Percentiles rank a stretch among this genome's conserved stretches.
Conservation (phyloP, 2,113 vertebrate species). For the Oxygymnocypris stewartii region DNA sequence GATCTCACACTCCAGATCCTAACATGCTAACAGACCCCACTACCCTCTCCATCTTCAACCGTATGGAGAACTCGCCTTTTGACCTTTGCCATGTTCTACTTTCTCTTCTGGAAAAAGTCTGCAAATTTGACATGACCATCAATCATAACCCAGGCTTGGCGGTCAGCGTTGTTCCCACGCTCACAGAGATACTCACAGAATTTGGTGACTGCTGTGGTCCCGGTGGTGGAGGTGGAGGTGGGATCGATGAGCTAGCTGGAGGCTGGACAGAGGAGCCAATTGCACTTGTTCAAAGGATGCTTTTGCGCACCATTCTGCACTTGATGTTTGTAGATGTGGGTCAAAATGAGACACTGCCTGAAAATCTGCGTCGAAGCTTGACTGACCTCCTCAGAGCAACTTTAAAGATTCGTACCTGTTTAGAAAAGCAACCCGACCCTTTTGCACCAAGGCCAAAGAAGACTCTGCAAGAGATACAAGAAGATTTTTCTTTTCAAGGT, state of each 20-base stretch:
- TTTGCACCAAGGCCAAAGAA: constrained; percentile 80
- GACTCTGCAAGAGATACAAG: constrained; percentile 80
- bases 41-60: constrained; percentile 78
- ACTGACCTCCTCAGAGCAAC: constrained; percentile 88
- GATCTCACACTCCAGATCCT: constrained; percentile 60
- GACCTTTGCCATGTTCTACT: constrained; percentile 90
- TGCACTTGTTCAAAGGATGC: constrained; percentile 94
- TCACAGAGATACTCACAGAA: constrained; percentile 89
- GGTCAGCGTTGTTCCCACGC: constrained; percentile 85
- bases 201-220: constrained; percentile 83
- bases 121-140: constrained; percentile 87
- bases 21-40: constrained; percentile 78
- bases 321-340: constrained; percentile 88
- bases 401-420: constrained; percentile 83
- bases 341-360: constrained; percentile 83
- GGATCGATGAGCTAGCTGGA: constrained; percentile 76
- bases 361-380: constrained; percentile 86
- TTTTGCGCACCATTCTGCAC: constrained; percentile 86
- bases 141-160: constrained; percentile 87
- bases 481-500: constrained; percentile 78
- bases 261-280: constrained; percentile 92
- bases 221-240: constrained; percentile 54
- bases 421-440: constrained; percentile 80
- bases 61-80: constrained; percentile 87
- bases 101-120: constrained; percentile 92